Base-by-base conservation (phyloP, 2,113 vertebrate species). In the Numida meleagris region DNA sequence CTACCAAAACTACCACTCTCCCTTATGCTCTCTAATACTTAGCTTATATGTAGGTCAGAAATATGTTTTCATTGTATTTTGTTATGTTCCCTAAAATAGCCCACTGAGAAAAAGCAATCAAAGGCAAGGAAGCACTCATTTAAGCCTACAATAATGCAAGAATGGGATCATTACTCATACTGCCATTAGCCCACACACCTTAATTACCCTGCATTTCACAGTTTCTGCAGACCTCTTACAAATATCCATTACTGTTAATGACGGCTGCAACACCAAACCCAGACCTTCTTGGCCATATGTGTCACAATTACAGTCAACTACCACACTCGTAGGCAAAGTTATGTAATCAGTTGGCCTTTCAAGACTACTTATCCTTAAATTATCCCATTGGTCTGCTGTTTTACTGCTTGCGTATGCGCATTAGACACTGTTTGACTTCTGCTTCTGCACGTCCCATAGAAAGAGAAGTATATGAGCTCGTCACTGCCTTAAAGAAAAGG, bases 151-250 rank as follows among this genome's bases (percentile, higher is more conserved):
- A 9, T 91, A 84, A 96, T 68, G 57, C 34, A 74, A 53, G 62
- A 90, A 91, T 14, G 13, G 59, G 77, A 84, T 57, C 61, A 91
- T 87, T 94, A 87, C 43, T 46, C 87, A 75, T 4, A 40, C 42
- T 65, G n/a, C n/a, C 78, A 82, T 89, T 91, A 91, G 61, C 73
- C 78, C 71, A 57, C 57, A 79, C 78, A 70, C 43, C 88, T 92
- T 73, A 83, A 86, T 33, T 81, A 63, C 3, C 6, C 34, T 34
- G 45, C 18, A 36, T 66, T 90, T 76, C 40, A 70, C 31, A 40
- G 53, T 55, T 76, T 70, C 20, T 78, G 43, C 45, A 83, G 43
- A 66, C 40, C 83, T 92, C 68, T 65, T 45, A 80, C 27, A 73
- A 73, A 80, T 73, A 70, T 15, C 25, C 50, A 43, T 57, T 90